These are phyloP conservation scores for Channa argus DNA, from an alignment of 2,113 vertebrate genomes.

Conservation along the genomic window DNA sequence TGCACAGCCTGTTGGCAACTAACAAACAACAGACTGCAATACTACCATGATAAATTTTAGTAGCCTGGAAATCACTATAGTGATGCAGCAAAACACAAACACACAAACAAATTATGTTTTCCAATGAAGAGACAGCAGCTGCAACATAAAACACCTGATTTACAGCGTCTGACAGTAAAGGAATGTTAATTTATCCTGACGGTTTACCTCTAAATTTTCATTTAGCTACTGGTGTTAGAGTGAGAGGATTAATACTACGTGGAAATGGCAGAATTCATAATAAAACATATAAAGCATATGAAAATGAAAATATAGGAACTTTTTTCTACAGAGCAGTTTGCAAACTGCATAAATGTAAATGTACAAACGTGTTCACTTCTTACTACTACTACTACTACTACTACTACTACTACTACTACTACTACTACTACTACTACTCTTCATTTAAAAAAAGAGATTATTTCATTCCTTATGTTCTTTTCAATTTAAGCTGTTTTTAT, in stretches of 20 bases:
- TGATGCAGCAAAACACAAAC: constrained; percentile 22
- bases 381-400: too few species aligned
- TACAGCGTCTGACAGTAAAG: neutral
- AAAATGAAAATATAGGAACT: too few species aligned
- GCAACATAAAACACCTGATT: constrained; percentile 6
- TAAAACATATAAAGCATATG: too few species aligned
- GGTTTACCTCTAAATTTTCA: neutral
- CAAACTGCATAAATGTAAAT: too few species aligned
- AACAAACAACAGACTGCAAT: constrained; percentile 17
- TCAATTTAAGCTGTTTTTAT: too few species aligned
- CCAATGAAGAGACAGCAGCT: neutral
- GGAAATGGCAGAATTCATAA: too few species aligned
- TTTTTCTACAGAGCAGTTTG: too few species aligned
- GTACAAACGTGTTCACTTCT: too few species aligned
- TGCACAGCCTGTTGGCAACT: neutral
- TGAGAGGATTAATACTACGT: neutral
- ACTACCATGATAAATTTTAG: constrained; percentile 16
- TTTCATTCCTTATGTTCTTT: too few species aligned
- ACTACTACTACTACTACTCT: too few species aligned
- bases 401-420: too few species aligned
- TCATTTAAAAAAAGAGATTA: too few species aligned
- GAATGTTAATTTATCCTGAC: neutral
- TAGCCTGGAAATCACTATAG: constrained; percentile 19
- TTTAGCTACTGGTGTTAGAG: neutral
- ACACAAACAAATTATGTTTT: constrained; percentile 31